phyloP scores from a whole-genome alignment of 2,888 invertebrate species.

The Gisinianus flammeolus region DNA sequence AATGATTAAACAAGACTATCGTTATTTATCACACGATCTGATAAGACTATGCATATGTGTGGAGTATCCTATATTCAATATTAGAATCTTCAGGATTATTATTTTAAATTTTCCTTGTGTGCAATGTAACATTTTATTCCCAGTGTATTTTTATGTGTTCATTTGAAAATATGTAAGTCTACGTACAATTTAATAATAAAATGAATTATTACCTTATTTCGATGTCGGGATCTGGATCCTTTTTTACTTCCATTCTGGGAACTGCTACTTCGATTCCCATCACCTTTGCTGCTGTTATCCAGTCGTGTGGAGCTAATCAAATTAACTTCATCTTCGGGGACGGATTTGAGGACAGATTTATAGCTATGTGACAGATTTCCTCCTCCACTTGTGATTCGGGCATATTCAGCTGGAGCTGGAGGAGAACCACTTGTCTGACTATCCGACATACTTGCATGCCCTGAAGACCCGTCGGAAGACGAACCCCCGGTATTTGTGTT shows the following conservation, averaged over 20 bases:
- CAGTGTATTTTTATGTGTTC: too few relatives aligned
- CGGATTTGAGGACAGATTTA: constrained; percentile 67
- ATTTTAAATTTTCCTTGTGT: too few relatives aligned
- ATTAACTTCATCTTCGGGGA: constrained; percentile 66
- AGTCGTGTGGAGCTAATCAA: constrained; percentile 36
- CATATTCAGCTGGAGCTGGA: constrained; percentile 61
- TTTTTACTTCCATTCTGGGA: constrained; percentile 51
- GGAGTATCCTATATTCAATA: too few relatives aligned
- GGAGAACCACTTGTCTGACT: constrained; percentile 69
- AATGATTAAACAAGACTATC: too few relatives aligned
- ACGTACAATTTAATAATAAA: too few relatives aligned
- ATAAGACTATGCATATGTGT: too few relatives aligned
- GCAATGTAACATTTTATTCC: too few relatives aligned
- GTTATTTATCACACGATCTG: too few relatives aligned
- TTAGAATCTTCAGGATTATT: too few relatives aligned
- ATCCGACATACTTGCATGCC: constrained; percentile 93
- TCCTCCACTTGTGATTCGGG: constrained; percentile 61
- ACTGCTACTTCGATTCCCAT: constrained; percentile 44
- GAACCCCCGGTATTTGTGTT: constrained; percentile 66
- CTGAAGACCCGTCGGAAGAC: constrained; percentile 88
- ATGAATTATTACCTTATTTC: constrained; percentile 47
- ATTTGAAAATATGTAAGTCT: too few relatives aligned
- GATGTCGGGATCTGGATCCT: constrained; percentile 54
- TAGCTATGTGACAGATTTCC: constrained; percentile 66
- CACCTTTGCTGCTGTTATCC: constrained; percentile 35